These are phyloP conservation scores for Gambelia wislizenii DNA, from an alignment of 2,797 vertebrate species.

Conservation along the genomic window DNA sequence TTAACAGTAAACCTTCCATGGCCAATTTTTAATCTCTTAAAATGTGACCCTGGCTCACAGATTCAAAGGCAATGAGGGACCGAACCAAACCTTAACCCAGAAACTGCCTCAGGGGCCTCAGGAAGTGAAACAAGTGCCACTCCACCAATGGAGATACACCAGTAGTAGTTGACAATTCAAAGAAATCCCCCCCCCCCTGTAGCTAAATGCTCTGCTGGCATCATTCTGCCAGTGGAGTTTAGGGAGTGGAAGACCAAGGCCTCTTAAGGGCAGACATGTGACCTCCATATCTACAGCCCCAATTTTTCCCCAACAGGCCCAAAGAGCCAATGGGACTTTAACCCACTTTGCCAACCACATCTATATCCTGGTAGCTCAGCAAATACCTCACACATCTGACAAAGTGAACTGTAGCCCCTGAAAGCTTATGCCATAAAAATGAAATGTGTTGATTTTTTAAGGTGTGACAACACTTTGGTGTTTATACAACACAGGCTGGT, in stretches of 20 bases:
- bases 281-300: too few species aligned
- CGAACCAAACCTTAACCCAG: neutral
- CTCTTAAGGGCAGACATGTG: neutral
- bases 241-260: too few species aligned
- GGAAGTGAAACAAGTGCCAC: neutral
- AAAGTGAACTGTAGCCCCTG: too few species aligned
- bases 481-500: neutral
- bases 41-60: too few species aligned
- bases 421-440: neutral
- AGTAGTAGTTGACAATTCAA: neutral
- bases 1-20: too few species aligned
- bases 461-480: neutral
- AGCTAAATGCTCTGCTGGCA: neutral
- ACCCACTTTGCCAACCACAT: neutral
- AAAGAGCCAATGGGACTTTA: neutral
- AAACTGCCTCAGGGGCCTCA: neutral
- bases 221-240: neutral
- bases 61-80: neutral
- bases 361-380: neutral
- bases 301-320: neutral
- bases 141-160: neutral
- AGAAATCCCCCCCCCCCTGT: neutral
- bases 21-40: too few species aligned
- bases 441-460: neutral
- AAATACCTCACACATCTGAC: too few species aligned